phyloP scores from a whole-genome alignment of 2,113 vertebrate species.

The Merops nubicus region DNA sequence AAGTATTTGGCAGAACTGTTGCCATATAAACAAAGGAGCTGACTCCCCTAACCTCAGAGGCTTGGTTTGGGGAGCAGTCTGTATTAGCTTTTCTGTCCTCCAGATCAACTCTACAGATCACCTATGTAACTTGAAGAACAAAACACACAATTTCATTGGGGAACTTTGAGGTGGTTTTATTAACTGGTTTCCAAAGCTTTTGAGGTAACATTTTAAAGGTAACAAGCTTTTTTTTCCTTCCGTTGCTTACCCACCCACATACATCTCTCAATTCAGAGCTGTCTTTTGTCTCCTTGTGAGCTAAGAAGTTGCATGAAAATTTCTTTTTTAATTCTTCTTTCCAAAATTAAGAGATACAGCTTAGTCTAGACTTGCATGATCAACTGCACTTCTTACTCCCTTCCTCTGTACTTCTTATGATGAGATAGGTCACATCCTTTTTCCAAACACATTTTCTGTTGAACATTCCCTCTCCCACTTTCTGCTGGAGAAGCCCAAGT shows the following conservation, averaged over 20 bases:
- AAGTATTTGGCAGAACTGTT: conserved; percentile 30
- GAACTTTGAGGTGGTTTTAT: neutral
- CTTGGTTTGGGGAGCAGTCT: conserved; percentile 1
- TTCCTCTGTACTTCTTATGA: neutral
- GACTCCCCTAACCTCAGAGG: conserved; percentile 15
- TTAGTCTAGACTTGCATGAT: neutral
- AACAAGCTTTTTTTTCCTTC: neutral
- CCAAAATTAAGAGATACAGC: neutral
- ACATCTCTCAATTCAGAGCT: neutral
- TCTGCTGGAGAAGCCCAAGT: neutral
- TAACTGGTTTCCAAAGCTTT: neutral
- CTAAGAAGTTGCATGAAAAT: neutral
- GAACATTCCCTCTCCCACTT: neutral
- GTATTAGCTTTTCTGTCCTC: neutral
- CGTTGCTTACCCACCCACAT: neutral
- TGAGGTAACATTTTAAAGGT: neutral
- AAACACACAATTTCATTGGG: neutral
- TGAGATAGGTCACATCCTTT: neutral
- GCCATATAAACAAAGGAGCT: neutral
- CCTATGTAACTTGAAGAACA: neutral
- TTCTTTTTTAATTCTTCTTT: neutral
- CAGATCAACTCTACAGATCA: neutral
- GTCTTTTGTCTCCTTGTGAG: neutral
- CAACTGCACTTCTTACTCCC: neutral
- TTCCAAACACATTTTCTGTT: neutral